phyloP scores from a whole-genome alignment of 1,140 invertebrate genomes.

The Macrotrachela quadricornifera region DNA sequence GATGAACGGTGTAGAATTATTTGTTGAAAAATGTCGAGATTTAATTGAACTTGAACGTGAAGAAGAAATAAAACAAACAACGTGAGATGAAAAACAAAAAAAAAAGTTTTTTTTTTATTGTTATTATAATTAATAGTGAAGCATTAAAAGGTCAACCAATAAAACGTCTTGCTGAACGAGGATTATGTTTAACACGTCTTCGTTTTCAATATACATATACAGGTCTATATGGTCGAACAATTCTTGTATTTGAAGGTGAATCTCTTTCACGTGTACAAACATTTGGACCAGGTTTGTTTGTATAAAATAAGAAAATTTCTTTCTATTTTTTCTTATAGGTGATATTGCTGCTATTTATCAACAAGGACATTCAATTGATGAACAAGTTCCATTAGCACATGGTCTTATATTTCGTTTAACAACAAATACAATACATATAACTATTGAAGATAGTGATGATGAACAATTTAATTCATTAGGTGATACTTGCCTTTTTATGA shows the following conservation, averaged over 20 bases:
- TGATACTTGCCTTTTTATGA: constrained; percentile 16
- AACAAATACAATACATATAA: constrained; percentile 18
- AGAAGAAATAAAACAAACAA: neutral
- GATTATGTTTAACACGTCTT: constrained; percentile 30
- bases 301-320: neutral
- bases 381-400: constrained; percentile 11
- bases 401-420: constrained; percentile 22
- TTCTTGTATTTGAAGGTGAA: constrained; percentile 25
- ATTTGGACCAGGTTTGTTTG: constrained; percentile 2
- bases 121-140: constrained; percentile 14
- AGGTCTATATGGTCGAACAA: constrained; percentile 30
- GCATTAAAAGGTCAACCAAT: constrained; percentile 25
- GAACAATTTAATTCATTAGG: constrained; percentile 15
- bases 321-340: neutral
- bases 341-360: constrained; percentile 28
- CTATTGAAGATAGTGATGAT: constrained; percentile 31
- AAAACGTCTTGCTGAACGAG: constrained; percentile 28
- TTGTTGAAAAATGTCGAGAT: neutral
- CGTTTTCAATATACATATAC: constrained; percentile 18
- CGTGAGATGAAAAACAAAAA: neutral
- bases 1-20: neutral
- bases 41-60: neutral
- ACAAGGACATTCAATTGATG: neutral
- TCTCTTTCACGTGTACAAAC: neutral
- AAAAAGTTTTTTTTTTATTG: neutral